Evolutionary conservation across 2,888 invertebrate genomes (phyloP), one percentile per base, ranked within the genome.

Genomic region (Acleris cristana): DNA sequence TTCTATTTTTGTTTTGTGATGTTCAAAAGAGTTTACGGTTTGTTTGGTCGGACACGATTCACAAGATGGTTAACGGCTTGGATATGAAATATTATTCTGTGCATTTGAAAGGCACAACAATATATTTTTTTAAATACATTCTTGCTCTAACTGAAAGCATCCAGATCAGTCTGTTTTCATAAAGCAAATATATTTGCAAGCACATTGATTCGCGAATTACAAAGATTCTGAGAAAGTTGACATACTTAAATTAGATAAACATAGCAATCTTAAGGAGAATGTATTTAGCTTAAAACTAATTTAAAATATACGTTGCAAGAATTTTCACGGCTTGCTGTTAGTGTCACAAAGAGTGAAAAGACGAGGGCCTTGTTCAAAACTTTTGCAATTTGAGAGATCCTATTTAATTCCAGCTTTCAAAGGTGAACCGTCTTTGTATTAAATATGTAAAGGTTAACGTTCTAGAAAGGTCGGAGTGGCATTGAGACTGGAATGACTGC

Each of bases 401-500:
- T 58, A 59, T 64, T 67, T 44, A 59, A 67, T 65, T 40, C 44
- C 30, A 66, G 62, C 52, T 52, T 52, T 48, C 57, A 61, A 56
- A 67, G 69, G 61, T 59, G 57, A 68, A 64, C 48, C 53, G 23
- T 56, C 59, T 53, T 61, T 59, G 55, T 59, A 45, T 71, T 57
- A 68, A 74, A 74, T 75, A 48, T 58, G 23, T 72, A 77, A 73
- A 77, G 76, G 78, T 77, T 71, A 73, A 69, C 72, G 75, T 72
- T 69, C 76, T 72, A 75, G 49, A 72, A 76, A 78, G 78, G 81
- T 79, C 77, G 72, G 67, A 63, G 72, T 71, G 74, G 75, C 75
- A 74, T 71, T 73, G 71, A 71, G 71, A 75, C 71, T 69, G 66
- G 70, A 55, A 51, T 70, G 76, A 77, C 74, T 77, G 75, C 74